Evolutionary conservation across 2,888 invertebrate genomes (phyloP), one percentile per base, ranked within the genome.

Genomic region (Diarsia mendica): DNA sequence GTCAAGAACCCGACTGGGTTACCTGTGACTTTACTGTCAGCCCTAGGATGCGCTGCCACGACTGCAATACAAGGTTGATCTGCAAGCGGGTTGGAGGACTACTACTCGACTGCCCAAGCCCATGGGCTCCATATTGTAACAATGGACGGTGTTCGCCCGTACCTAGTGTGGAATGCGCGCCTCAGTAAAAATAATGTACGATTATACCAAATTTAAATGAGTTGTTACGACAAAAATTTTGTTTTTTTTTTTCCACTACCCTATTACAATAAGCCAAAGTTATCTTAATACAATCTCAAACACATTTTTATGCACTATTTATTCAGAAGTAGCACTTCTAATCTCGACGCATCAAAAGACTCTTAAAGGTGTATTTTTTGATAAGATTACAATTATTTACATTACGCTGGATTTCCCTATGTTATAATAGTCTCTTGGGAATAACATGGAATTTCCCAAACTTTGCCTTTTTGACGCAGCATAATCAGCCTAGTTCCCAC

Each of bases 21-120:
- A n/a, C 55, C 58, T 81, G 80, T 60, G 84, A 81, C 48, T 74
- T 69, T 23, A 13, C 23, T 20, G 48, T 58, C 11, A 10, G 0
- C 18, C 85, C 84, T 28, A 69, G 20, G 15, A 67, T 48, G 75
- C 80, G 85, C 9, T 82, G 82, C 51, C 55, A 81, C 10, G 77
- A 82, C 46, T 82, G 82, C 48, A 6, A 71, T 8, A 85, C 71
- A n/a, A 75, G 68, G 44, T 18, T 82, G 15, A 75, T 81, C 53
- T 82, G 82, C 58, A 85, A 82, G n/a, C 60, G 11, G 0, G 8
- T 85, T 11, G 82, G 85, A n/a, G 82, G 82, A 13, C 48, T 81
- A 8, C 23, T 82, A 0, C 61, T 75, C 0, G n/a, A 68, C 10
- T 82, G 82, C 44, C 82, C 75, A 6, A 72, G 61, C 20, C 0